Percentiles rank a stretch among this genome's conserved stretches.
Evolutionary conservation across 1,140 invertebrate genomes (phyloP).

Genomic region (Eufriesea mexicana): DNA sequence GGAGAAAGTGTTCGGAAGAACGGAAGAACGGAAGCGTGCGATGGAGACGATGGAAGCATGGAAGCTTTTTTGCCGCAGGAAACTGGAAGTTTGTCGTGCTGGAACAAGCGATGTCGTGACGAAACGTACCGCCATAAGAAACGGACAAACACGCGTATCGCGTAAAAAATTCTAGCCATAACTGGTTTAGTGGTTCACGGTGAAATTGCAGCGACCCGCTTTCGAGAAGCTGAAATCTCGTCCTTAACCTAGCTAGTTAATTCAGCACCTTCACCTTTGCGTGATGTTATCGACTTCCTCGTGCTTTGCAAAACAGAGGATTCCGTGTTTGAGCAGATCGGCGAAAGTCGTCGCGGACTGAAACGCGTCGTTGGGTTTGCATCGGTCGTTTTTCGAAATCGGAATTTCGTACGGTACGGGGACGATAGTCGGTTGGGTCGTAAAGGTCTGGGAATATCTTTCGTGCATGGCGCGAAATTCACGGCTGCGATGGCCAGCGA

Average conservation of each 20-base stretch:
- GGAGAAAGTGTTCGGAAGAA: too few species aligned
- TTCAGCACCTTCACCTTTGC: constrained; percentile 54
- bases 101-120: not conserved
- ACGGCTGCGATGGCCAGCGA: not conserved
- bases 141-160: not conserved
- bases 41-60: too few species aligned
- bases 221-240: constrained; percentile 41
- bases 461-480: not conserved
- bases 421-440: not conserved
- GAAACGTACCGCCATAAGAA: too few species aligned
- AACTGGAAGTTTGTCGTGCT: not conserved
- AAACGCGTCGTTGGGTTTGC: not conserved
- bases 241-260: constrained; percentile 53
- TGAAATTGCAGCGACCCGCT: constrained; percentile 32
- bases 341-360: constrained; percentile 18
- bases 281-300: constrained; percentile 48
- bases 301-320: not conserved
- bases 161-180: constrained; percentile 10
- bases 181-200: constrained; percentile 23
- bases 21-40: too few species aligned
- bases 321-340: constrained; percentile 18
- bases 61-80: too few species aligned
- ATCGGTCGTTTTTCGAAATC: not conserved
- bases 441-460: not conserved
- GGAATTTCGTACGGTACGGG: too few species aligned